A percentile compares a stretch with the other conserved stretches of the same genome.
Evolutionary conservation across 2,888 invertebrate genomes (phyloP).

Genomic region (Phasia obesa): DNA sequence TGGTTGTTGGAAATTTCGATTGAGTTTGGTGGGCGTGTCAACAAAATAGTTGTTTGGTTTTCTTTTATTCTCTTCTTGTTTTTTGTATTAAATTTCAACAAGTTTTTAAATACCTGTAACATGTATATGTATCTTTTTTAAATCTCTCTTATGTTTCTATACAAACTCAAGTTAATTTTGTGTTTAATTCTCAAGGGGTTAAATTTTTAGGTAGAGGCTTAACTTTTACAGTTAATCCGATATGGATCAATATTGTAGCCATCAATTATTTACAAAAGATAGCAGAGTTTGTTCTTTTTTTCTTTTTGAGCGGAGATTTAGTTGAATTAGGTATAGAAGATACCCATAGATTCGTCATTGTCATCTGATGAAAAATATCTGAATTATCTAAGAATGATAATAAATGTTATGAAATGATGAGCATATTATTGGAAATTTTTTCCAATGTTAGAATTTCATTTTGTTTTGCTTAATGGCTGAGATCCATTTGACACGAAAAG

Average conservation of each 20-base stretch:
- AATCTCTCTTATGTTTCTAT: background rate
- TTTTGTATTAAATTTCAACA: constrained; percentile 56
- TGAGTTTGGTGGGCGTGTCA: constrained; percentile 62
- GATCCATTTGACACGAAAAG: too few species aligned
- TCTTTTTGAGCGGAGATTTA: too few species aligned
- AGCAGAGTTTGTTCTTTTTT: background rate
- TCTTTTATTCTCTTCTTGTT: background rate
- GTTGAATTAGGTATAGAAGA: too few species aligned
- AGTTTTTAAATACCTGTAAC: constrained; percentile 57
- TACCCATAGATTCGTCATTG: too few species aligned
- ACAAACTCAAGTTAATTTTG: background rate
- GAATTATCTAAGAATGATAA: too few species aligned
- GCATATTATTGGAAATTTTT: too few species aligned
- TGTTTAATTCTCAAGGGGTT: constrained; percentile 51
- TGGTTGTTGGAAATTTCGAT: constrained; percentile 42
- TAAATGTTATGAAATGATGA: too few species aligned
- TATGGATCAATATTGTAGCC: constrained; percentile 34
- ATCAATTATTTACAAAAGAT: background rate
- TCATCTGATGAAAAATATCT: too few species aligned
- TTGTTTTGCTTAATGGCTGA: too few species aligned
- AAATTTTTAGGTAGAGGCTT: constrained; percentile 38
- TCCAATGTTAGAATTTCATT: too few species aligned
- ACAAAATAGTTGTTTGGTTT: constrained; percentile 56
- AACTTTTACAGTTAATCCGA: constrained; percentile 63
- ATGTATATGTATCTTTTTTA: background rate